Conservation (phyloP, 37 sponge, comb jelly and placozoan species). For the Amphimedon queenslandica region DNA sequence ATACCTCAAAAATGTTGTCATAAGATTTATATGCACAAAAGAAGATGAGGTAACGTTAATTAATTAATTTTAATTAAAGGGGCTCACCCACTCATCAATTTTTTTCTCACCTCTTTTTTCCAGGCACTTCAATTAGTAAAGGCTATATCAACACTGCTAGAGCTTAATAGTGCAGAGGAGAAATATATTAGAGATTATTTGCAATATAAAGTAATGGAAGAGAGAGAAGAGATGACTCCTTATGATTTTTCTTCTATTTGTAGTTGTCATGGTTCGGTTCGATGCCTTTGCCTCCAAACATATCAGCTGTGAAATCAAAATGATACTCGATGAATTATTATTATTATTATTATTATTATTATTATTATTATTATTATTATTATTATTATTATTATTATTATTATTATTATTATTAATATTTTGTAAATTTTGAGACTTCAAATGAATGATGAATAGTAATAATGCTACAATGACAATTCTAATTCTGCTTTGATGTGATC, state of each 20-base stretch:
- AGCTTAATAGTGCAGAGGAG: slow-evolving; percentile 61
- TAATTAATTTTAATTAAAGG: background rate
- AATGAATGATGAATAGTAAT: too few relatives aligned
- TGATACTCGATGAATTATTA: too few relatives aligned
- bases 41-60: slow-evolving; percentile 57
- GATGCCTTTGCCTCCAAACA: slow-evolving; percentile 24
- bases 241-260: background rate
- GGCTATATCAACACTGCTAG: slow-evolving; percentile 59
- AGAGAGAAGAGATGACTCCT: background rate
- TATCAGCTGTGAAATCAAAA: background rate
- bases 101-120: background rate
- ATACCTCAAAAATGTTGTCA: slow-evolving; percentile 71
- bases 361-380: too few relatives aligned
- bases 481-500: too few relatives aligned
- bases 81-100: background rate
- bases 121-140: slow-evolving; percentile 54
- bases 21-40: slow-evolving; percentile 64
- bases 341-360: too few relatives aligned
- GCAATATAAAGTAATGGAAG: slow-evolving; percentile 44
- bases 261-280: slow-evolving; percentile 63
- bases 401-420: too few relatives aligned
- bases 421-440: too few relatives aligned
- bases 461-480: too few relatives aligned
- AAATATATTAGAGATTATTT: slow-evolving; percentile 45
- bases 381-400: too few relatives aligned